Evolutionary conservation across 2,113 vertebrate species (phyloP).

Genomic region (Boulengeromyrus knoepffleri): DNA sequence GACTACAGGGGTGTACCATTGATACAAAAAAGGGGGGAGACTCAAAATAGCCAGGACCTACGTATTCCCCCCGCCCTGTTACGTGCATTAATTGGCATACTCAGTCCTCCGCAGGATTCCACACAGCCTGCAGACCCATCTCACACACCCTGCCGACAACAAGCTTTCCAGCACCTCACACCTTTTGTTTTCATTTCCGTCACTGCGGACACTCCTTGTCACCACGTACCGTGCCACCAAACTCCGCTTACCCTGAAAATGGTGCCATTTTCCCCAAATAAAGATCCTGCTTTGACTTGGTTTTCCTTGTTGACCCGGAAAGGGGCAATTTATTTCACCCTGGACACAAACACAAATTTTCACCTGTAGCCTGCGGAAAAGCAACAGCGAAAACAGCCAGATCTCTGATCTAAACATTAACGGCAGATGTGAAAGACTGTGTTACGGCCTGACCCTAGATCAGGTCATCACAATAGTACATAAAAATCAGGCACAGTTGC

Average conservation of each 20-base stretch:
- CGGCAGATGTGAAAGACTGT: not conserved
- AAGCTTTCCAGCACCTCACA: not conserved
- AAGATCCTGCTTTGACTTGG: not conserved
- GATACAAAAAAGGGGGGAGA: not conserved
- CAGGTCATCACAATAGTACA: not conserved
- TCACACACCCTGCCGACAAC: not conserved
- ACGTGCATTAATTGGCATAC: not conserved
- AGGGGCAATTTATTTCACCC: not conserved
- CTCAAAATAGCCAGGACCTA: not conserved
- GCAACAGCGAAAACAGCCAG: not conserved
- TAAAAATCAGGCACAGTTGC: not conserved
- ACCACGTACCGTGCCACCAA: not conserved
- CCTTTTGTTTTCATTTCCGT: not conserved
- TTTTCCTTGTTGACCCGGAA: not conserved
- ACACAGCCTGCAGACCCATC: not conserved
- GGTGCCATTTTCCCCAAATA: not conserved
- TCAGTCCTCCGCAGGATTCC: not conserved
- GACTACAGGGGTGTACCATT: not conserved
- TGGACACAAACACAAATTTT: not conserved
- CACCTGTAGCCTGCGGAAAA: not conserved
- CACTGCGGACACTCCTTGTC: not conserved
- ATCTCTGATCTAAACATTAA: not conserved
- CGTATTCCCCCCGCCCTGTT: not conserved
- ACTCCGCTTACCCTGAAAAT: not conserved
- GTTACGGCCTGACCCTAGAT: not conserved